These are phyloP conservation scores for Bothrops alternatus DNA, from an alignment of 2,797 vertebrate species.

Conservation along the genomic window DNA sequence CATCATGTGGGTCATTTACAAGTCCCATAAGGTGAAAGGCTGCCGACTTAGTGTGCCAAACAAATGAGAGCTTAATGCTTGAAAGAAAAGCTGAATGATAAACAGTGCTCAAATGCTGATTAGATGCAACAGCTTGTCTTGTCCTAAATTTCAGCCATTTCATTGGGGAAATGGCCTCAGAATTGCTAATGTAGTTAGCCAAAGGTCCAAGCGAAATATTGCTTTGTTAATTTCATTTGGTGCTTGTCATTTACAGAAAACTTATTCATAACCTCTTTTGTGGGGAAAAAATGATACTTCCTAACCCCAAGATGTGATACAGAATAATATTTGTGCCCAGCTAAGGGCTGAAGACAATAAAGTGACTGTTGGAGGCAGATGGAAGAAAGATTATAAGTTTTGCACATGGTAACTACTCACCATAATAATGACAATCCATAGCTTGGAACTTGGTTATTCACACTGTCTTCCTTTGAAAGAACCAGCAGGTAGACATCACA, in stretches of 20 bases:
- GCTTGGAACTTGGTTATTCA: too few species aligned
- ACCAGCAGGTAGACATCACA: neutral
- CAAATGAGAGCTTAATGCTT: slow-evolving; percentile 14
- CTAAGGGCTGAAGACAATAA: neutral
- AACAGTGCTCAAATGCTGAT: slow-evolving; percentile 14
- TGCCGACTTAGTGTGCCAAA: neutral
- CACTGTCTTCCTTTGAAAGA: neutral
- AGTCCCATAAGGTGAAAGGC: neutral
- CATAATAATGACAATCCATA: neutral
- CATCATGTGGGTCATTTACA: neutral
- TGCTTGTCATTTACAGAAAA: neutral
- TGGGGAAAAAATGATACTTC: neutral
- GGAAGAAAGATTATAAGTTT: neutral
- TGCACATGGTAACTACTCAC: neutral
- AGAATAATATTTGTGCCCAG: neutral
- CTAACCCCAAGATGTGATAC: neutral
- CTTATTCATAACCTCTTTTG: neutral
- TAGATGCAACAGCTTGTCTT: neutral
- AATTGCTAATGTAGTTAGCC: neutral
- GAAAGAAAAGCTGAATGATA: slow-evolving; percentile 3
- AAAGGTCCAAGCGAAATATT: slow-evolving; percentile 18
- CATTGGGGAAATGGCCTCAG: slow-evolving; percentile 8
- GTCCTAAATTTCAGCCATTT: neutral
- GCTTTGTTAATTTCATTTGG: slow-evolving; percentile 13
- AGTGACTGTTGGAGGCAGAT: neutral